phyloP scores from a whole-genome alignment of 2,113 vertebrate genomes.

The Ceratotherium simum region DNA sequence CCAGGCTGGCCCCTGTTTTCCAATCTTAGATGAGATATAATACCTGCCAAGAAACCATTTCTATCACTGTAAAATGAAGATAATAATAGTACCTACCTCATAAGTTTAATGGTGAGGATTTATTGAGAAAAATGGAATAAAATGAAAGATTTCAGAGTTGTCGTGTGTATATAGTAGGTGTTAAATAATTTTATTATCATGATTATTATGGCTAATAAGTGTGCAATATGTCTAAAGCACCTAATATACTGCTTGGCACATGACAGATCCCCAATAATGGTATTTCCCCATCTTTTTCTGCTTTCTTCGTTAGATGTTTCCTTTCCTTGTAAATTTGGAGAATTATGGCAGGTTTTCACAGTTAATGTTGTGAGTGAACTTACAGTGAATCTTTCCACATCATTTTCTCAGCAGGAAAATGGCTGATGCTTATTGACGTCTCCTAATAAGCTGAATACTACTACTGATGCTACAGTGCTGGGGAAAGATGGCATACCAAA shows the following conservation, averaged over 20 bases:
- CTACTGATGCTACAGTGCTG: background rate
- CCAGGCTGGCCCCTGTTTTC: background rate
- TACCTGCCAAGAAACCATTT: background rate
- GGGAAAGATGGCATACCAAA: background rate
- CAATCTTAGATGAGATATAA: background rate
- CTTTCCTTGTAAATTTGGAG: constrained; percentile 32
- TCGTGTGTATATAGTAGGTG: background rate
- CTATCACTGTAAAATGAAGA: background rate
- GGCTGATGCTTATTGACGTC: background rate
- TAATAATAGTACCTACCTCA: background rate
- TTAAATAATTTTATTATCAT: background rate
- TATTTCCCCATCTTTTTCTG: background rate
- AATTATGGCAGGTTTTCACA: background rate
- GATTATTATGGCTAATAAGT: background rate
- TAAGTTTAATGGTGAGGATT: background rate
- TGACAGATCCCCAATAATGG: background rate
- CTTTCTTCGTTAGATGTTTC: background rate
- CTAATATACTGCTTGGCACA: background rate
- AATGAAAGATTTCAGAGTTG: background rate
- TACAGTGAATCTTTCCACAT: background rate
- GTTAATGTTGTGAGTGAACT: background rate
- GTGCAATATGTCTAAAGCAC: background rate
- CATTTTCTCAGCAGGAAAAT: constrained; percentile 32
- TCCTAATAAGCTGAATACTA: constrained; percentile 8
- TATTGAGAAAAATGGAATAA: background rate